phyloP scores from a whole-genome alignment of 2,888 invertebrate genomes.

The Cheilosia urbana region DNA sequence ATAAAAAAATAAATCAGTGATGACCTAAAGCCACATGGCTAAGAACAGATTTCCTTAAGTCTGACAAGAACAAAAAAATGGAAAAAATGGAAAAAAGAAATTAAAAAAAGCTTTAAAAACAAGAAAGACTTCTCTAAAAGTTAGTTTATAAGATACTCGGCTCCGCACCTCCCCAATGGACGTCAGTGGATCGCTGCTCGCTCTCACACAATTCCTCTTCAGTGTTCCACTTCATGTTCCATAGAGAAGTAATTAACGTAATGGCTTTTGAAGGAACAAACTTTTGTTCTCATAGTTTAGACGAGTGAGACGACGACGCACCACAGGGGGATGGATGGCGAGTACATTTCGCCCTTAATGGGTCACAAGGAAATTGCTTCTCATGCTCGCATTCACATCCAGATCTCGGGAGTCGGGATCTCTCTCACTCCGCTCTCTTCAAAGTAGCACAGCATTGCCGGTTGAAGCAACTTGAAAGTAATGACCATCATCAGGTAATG shows the following conservation, averaged over 20 bases:
- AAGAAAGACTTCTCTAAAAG: conserved; percentile 41
- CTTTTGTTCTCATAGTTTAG: conserved; percentile 72
- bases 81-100: not conserved
- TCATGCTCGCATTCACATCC: conserved; percentile 54
- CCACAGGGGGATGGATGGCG: not conserved
- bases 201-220: conserved; percentile 47
- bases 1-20: conserved; percentile 43
- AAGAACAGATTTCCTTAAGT: conserved; percentile 64
- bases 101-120: conserved; percentile 14
- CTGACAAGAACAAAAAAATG: conserved; percentile 21
- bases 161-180: conserved; percentile 2
- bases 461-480: conserved; percentile 66
- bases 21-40: conserved; percentile 72
- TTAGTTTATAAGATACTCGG: conserved; percentile 54
- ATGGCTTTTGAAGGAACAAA: conserved; percentile 75
- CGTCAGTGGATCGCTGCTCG: not conserved
- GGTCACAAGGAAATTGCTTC: conserved; percentile 71
- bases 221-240: conserved; percentile 70
- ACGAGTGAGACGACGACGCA: conserved; percentile 20
- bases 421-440: conserved; percentile 4
- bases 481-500: conserved; percentile 75
- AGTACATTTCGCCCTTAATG: conserved; percentile 51
- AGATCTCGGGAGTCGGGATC: conserved; percentile 26
- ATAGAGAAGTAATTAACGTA: conserved; percentile 74
- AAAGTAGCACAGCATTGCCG: conserved; percentile 17